Evolutionary conservation across 2,113 vertebrate species (phyloP).

Genomic region (Psammodynastes pulverulentus): DNA sequence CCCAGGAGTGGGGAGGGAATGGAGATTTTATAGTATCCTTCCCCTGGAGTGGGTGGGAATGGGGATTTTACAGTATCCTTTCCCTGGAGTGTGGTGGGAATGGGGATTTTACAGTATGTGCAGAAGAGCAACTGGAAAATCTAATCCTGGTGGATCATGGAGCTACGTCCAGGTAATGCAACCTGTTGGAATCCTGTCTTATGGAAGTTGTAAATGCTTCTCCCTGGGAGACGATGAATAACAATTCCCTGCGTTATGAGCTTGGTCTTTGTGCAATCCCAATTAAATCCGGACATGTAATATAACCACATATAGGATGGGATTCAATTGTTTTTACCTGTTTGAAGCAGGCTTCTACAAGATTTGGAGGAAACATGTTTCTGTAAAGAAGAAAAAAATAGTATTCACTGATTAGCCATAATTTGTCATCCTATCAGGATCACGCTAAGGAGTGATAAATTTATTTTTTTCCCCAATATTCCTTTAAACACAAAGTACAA

Average conservation of each 20-base stretch:
- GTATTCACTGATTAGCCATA: conserved; percentile 13
- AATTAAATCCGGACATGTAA: not conserved
- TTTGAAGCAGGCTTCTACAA: conserved; percentile 96
- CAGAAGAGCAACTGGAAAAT: not conserved
- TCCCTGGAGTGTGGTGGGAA: no score
- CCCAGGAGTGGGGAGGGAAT: no score
- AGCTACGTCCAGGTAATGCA: not conserved
- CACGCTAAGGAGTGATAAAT: not conserved
- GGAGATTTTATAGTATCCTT: no score
- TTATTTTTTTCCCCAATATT: conserved; percentile 10
- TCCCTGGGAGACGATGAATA: not conserved
- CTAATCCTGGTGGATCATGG: not conserved
- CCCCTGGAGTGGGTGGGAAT: no score
- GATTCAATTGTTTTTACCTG: conserved; percentile 77
- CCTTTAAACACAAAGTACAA: not conserved
- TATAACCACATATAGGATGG: not conserved
- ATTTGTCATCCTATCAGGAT: not conserved
- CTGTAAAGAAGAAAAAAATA: conserved; percentile 72
- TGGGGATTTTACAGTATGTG: no score
- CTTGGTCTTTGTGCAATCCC: not conserved
- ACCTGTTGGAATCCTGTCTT: not conserved
- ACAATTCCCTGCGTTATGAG: not conserved
- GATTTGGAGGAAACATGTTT: conserved; percentile 97
- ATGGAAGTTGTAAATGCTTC: not conserved
- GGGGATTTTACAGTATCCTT: no score